Conservation (phyloP, 2,888 invertebrate genomes). For the Trichogramma dendrolimi region DNA sequence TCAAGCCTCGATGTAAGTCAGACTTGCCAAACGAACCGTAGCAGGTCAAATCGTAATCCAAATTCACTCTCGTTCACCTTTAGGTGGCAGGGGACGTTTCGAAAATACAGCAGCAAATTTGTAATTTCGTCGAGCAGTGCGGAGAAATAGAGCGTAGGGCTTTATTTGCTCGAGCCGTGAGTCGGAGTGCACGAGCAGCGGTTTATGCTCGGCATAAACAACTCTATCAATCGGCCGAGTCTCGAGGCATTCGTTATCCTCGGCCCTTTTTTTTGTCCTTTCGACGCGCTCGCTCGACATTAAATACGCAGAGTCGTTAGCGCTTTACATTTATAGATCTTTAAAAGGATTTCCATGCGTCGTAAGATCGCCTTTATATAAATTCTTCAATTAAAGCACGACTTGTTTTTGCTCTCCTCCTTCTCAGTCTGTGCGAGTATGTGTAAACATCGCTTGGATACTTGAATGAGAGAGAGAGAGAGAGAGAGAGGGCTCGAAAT, state of each 20-base stretch:
- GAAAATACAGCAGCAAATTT: too few relatives aligned
- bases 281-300: neutral
- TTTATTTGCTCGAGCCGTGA: too few relatives aligned
- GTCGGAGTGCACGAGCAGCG: too few relatives aligned
- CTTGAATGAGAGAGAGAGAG: conserved; percentile 2
- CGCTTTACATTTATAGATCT: conserved; percentile 15
- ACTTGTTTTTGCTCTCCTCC: too few relatives aligned
- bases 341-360: conserved; percentile 18
- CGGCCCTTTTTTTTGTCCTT: neutral
- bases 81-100: too few relatives aligned
- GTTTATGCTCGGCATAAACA: neutral
- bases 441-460: conserved; percentile 14
- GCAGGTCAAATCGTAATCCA: too few relatives aligned
- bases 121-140: too few relatives aligned
- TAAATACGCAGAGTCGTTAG: conserved; percentile 2
- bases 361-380: conserved; percentile 8
- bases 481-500: neutral
- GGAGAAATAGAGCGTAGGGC: too few relatives aligned
- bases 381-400: conserved; percentile 16
- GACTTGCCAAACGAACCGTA: too few relatives aligned
- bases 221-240: neutral
- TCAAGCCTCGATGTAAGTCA: too few relatives aligned
- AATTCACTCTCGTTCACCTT: too few relatives aligned
- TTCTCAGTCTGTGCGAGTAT: neutral
- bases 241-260: conserved; percentile 2